Conservation (phyloP, 2,888 invertebrate species). For the Hylaea fasciaria region DNA sequence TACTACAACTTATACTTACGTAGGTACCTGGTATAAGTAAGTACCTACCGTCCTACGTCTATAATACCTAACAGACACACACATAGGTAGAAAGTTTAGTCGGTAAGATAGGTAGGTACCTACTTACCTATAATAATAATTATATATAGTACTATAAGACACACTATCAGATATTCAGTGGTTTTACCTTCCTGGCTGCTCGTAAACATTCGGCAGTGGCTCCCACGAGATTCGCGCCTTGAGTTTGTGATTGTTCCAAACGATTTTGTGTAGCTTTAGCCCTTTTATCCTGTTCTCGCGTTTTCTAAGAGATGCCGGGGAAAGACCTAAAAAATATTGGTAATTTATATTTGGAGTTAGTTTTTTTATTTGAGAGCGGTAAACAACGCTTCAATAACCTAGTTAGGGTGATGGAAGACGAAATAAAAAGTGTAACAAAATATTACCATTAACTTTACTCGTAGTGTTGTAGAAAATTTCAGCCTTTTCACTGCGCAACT, state of each 20-base stretch:
- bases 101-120: not conserved
- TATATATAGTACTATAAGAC: too few relatives aligned
- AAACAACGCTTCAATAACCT: too few relatives aligned
- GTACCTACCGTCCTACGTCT: too few relatives aligned
- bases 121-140: not conserved
- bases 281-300: constrained; percentile 65
- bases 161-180: too few relatives aligned
- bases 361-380: too few relatives aligned
- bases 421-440: too few relatives aligned
- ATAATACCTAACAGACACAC: too few relatives aligned
- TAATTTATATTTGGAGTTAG: too few relatives aligned
- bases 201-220: constrained; percentile 53
- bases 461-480: constrained; percentile 90
- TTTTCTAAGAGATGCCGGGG: constrained; percentile 61
- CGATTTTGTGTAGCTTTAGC: constrained; percentile 68
- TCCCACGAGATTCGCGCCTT: constrained; percentile 76
- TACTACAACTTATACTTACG: too few relatives aligned
- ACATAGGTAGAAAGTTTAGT: too few relatives aligned
- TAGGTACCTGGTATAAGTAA: too few relatives aligned
- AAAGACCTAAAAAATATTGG: constrained; percentile 51
- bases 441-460: constrained; percentile 64
- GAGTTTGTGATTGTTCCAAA: constrained; percentile 73
- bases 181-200: constrained; percentile 60
- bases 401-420: too few relatives aligned
- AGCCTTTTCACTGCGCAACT: constrained; percentile 88